Evolutionary conservation across 2,888 invertebrate species (phyloP), one percentile per base, ranked within the genome.

Genomic region (Marronus borbonicus): DNA sequence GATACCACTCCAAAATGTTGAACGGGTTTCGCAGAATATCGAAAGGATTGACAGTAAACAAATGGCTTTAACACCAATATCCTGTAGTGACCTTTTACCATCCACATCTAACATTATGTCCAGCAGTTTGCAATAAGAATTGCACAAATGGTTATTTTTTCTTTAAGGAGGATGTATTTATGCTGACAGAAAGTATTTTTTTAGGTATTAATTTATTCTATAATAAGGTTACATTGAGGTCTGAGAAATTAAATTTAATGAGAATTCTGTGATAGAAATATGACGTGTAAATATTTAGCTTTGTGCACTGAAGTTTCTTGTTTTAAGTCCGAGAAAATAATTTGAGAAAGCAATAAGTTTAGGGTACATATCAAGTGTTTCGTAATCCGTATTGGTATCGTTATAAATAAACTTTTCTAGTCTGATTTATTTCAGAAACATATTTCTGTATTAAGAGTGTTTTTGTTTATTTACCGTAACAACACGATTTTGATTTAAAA

Each of bases 21-120:
- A 82, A 49, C 76, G 81, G n/a, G 79, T 80, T 24, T 69, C 78
- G 2, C 80, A 79, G 31, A 70, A 80, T 72, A 79, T 81, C 36
- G 82, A 81, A 24, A 77, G 80, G 76, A 76, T 82, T 31, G 81
- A 82, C 36, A 81, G 74, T 69, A 82, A 82, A 69, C 78, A 80
- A 39, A 80, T 81, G 66, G 79, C 78, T 44, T 76, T 82, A 58
- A 81, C 81, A 7, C 81, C 82, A 28, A 82, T 82, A 50, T 80
- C 80, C 12, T 82, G 82, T 55, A 78, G 79, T 65, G 82, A 83
- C 74, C 79, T 82, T 24, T 78, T 83, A 64, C 76, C 81, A 39
- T 69, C 79, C 17, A 79, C 75, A 12, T 78, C 79, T 17, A 79
- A 68, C 66, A 68, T 79, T 28, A 77, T 79, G 79, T 68, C 74